phyloP scores from a whole-genome alignment of 2,797 vertebrate species.

The Eremophila alpestris region DNA sequence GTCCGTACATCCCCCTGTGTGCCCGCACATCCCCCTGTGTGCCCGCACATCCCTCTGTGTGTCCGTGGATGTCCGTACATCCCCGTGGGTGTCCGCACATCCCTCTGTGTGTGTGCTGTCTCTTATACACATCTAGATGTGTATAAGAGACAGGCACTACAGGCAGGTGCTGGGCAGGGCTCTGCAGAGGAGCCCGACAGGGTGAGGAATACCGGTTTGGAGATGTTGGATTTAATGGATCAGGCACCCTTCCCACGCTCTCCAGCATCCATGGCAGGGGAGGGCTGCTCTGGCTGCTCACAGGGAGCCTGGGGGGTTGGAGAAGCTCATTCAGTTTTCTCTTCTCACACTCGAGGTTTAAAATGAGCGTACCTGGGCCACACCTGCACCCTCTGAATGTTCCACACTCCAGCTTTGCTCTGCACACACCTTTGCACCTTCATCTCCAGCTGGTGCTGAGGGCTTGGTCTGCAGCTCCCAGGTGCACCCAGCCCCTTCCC shows the following conservation, averaged over 20 bases:
- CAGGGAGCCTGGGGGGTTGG: background rate
- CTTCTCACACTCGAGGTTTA: background rate
- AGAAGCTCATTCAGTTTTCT: background rate
- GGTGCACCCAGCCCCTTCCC: background rate
- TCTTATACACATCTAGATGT: too few species aligned
- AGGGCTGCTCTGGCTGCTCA: background rate
- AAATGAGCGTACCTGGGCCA: background rate
- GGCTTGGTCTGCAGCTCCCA: rapidly evolving
- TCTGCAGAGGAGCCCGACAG: background rate
- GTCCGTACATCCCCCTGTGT: too few species aligned
- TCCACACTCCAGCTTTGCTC: background rate
- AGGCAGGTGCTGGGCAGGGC: too few species aligned
- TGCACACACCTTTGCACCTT: background rate
- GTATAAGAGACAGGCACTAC: too few species aligned
- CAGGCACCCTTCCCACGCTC: background rate
- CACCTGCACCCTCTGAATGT: background rate
- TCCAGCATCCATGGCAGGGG: background rate
- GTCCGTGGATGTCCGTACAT: too few species aligned
- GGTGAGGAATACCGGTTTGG: rapidly evolving
- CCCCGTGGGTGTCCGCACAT: too few species aligned
- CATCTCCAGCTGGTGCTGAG: background rate
- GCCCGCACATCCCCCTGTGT: too few species aligned
- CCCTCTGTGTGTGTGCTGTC: too few species aligned
- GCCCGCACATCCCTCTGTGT: too few species aligned
- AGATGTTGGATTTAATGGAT: background rate